Evolutionary conservation across 2,797 vertebrate genomes (phyloP).

Genomic region (Chiroxiphia lanceolata): DNA sequence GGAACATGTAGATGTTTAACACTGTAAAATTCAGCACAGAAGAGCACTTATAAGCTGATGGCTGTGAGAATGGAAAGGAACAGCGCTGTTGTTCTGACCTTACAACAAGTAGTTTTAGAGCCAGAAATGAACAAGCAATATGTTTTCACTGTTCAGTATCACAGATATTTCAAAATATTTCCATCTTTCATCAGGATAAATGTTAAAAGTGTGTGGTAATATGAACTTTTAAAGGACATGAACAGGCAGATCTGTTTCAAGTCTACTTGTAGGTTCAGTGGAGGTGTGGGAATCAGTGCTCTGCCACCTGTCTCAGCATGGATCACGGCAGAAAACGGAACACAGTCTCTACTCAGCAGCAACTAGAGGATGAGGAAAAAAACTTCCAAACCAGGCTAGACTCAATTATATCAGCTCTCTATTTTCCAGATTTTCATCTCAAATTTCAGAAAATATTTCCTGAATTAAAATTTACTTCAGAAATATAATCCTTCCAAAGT

Average conservation of each 20-base stretch:
- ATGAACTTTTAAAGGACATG: neutral
- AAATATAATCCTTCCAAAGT: neutral
- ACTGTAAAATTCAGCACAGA: neutral
- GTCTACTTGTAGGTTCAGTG: accelerated
- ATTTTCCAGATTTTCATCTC: neutral
- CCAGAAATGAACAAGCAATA: neutral
- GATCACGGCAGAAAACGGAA: neutral
- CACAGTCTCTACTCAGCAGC: neutral
- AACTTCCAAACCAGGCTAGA: accelerated
- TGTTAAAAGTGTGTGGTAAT: neutral
- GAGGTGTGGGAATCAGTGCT: neutral
- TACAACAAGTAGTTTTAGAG: neutral
- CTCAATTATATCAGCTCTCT: neutral
- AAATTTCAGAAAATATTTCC: neutral
- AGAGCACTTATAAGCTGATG: neutral
- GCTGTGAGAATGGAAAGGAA: neutral
- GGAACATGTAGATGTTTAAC: neutral
- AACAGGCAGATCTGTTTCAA: neutral
- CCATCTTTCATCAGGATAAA: neutral
- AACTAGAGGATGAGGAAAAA: neutral
- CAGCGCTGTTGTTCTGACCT: neutral
- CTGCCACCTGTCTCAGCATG: neutral
- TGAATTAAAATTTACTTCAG: neutral
- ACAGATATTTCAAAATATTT: neutral
- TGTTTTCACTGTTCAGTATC: neutral